These are phyloP conservation scores for Aleiodes alternator DNA, from an alignment of 2,888 invertebrate genomes.

Conservation along the genomic window DNA sequence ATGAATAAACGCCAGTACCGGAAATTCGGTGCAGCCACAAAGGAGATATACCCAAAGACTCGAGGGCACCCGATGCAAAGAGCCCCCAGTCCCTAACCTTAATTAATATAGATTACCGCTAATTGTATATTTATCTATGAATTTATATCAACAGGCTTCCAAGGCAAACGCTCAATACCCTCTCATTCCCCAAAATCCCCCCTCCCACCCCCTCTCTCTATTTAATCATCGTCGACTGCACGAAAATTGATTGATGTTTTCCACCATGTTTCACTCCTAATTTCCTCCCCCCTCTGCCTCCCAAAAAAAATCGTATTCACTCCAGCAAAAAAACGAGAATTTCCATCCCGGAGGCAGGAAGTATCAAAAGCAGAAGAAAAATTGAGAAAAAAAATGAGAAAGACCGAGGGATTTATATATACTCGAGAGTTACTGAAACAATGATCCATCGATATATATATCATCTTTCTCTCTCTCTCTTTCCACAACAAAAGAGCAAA, in stretches of 20 bases:
- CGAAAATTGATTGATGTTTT: conserved; percentile 72
- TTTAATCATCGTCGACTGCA: conserved; percentile 65
- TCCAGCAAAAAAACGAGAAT: not conserved
- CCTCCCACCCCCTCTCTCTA: conserved; percentile 42
- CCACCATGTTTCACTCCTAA: not conserved
- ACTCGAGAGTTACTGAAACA: conserved; percentile 37
- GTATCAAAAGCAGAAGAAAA: conserved; percentile 13
- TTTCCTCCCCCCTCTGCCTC: not conserved
- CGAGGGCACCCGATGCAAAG: conserved; percentile 27
- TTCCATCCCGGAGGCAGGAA: not conserved
- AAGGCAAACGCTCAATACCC: conserved; percentile 51
- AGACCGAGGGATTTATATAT: conserved; percentile 23
- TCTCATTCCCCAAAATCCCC: too few species aligned
- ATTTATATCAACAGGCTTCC: conserved; percentile 69
- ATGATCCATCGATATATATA: conserved; percentile 49
- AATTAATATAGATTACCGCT: conserved; percentile 75
- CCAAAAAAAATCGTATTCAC: not conserved
- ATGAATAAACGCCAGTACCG: conserved; percentile 72
- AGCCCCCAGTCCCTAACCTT: conserved; percentile 62
- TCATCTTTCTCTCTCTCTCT: conserved; percentile 35
- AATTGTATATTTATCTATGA: conserved; percentile 76
- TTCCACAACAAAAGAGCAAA: conserved; percentile 58
- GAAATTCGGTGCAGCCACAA: conserved; percentile 72
- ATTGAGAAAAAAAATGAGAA: conserved; percentile 19
- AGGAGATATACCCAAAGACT: conserved; percentile 56